Evolutionary conservation across 2,888 invertebrate genomes (phyloP).

Genomic region (Morpho deidamia): DNA sequence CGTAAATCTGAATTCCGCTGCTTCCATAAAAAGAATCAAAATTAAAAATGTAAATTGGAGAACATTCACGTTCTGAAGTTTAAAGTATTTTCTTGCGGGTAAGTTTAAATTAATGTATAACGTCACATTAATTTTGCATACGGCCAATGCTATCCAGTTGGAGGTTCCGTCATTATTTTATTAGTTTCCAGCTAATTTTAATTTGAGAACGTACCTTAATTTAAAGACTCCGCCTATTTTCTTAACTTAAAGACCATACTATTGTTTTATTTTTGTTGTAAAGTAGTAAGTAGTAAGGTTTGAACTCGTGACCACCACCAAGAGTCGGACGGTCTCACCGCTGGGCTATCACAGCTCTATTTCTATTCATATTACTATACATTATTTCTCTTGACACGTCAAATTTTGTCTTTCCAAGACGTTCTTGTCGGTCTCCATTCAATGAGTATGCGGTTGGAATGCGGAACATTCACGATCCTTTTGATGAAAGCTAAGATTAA

Average conservation of each 20-base stretch:
- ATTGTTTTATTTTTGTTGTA: too few species aligned
- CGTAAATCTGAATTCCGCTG: slow-evolving; percentile 10
- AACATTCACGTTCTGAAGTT: slow-evolving; percentile 63
- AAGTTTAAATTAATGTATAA: slow-evolving; percentile 69
- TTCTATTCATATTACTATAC: too few species aligned
- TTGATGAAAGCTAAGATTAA: slow-evolving; percentile 73
- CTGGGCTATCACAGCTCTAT: too few species aligned
- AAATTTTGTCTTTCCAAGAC: slow-evolving; percentile 28
- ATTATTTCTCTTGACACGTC: slow-evolving; percentile 22
- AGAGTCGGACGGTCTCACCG: too few species aligned
- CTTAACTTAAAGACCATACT: slow-evolving; percentile 2
- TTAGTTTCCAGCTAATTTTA: slow-evolving; percentile 51
- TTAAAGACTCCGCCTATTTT: slow-evolving; percentile 39
- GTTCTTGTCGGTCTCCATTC: slow-evolving; percentile 36
- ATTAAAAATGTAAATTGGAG: slow-evolving; percentile 67
- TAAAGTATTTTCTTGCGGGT: slow-evolving; percentile 63
- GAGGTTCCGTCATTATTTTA: slow-evolving; percentile 60
- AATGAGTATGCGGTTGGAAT: slow-evolving; percentile 54
- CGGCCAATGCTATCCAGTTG: slow-evolving; percentile 31
- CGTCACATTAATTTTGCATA: slow-evolving; percentile 51
- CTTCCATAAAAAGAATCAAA: slow-evolving; percentile 44
- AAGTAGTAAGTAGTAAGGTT: too few species aligned
- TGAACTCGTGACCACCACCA: too few species aligned
- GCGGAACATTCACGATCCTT: slow-evolving; percentile 63
- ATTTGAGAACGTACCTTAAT: slow-evolving; percentile 34